Percentiles rank a stretch among this genome's conserved stretches.
phyloP scores from a whole-genome alignment of 2,113 vertebrate genomes.

The Carollia perspicillata region DNA sequence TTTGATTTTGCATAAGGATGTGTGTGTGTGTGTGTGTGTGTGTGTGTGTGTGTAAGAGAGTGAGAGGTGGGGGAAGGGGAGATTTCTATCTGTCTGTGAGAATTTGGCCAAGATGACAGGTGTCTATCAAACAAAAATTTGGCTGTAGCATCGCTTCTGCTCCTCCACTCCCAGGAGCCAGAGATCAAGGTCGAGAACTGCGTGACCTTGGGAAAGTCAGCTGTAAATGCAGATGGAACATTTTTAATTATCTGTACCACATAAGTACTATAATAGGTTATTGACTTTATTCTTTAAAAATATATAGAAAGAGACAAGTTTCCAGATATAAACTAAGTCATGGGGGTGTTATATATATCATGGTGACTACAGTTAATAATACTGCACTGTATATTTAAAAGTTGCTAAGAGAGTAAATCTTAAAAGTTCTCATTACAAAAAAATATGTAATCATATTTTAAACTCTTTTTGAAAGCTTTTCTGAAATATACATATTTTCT shows the following conservation, averaged over 20 bases:
- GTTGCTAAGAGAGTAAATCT: neutral
- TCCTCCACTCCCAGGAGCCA: neutral
- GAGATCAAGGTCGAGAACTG: neutral
- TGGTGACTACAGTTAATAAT: neutral
- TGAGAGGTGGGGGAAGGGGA: neutral
- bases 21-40: neutral
- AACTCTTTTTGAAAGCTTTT: neutral
- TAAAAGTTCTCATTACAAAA: neutral
- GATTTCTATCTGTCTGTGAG: neutral
- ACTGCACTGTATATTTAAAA: neutral
- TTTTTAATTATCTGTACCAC: neutral
- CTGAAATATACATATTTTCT: neutral
- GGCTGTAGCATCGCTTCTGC: neutral
- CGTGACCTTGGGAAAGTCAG: neutral
- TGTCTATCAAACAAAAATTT: neutral
- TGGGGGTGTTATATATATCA: neutral
- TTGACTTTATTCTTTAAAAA: neutral
- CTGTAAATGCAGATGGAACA: rapidly evolving
- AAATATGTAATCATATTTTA: neutral
- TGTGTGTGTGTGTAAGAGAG: too few species aligned
- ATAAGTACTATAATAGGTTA: neutral
- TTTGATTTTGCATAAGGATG: neutral
- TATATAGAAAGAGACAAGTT: neutral
- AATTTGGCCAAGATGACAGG: neutral
- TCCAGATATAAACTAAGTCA: neutral